These are phyloP conservation scores for Oscarella lobularis DNA, from an alignment of 37 sponge, comb jelly and placozoan genomes.

Conservation along the genomic window DNA sequence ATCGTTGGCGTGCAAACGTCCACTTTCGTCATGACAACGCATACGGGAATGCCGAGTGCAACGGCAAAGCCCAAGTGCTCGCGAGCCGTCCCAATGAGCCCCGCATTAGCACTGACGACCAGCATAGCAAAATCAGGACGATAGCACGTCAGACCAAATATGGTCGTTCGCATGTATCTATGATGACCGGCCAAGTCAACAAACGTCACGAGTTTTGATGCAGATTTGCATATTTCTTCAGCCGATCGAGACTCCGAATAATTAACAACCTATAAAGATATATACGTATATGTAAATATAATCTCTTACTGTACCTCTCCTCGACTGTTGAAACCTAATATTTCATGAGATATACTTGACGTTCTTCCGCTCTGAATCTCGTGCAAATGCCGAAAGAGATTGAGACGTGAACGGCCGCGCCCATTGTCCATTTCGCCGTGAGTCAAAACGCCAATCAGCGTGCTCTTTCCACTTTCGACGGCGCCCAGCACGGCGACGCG, in stretches of 20 bases:
- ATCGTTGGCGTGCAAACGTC: slow-evolving; percentile 55
- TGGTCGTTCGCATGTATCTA: slow-evolving; percentile 94
- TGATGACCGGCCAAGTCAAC: slow-evolving; percentile 97
- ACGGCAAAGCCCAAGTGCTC: slow-evolving; percentile 77
- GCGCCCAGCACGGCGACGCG: slow-evolving; percentile 87
- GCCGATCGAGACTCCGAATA: slow-evolving; percentile 58
- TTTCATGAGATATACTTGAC: slow-evolving; percentile 84
- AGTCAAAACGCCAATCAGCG: slow-evolving; percentile 90
- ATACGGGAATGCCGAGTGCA: slow-evolving; percentile 67
- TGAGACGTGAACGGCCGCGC: slow-evolving; percentile 78
- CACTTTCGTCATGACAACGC: slow-evolving; percentile 83
- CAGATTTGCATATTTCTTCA: slow-evolving; percentile 80
- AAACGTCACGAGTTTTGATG: slow-evolving; percentile 89
- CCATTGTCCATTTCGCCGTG: slow-evolving; percentile 98
- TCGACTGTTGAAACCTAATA: slow-evolving; percentile 76
- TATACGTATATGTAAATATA: too few relatives aligned
- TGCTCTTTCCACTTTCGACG: slow-evolving; percentile 91
- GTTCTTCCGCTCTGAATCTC: slow-evolving; percentile 95
- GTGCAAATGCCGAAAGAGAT: slow-evolving; percentile 91
- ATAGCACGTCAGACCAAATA: slow-evolving; percentile 90
- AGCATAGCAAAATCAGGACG: slow-evolving; percentile 83
- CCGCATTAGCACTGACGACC: slow-evolving; percentile 78
- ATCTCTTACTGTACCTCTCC: slow-evolving; percentile 55
- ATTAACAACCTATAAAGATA: slow-evolving; percentile 51
- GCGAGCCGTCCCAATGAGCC: slow-evolving; percentile 80